Percentiles rank a stretch among this genome's conserved stretches.
Conservation (phyloP, 2,113 vertebrate species). For the Melozone crissalis region DNA sequence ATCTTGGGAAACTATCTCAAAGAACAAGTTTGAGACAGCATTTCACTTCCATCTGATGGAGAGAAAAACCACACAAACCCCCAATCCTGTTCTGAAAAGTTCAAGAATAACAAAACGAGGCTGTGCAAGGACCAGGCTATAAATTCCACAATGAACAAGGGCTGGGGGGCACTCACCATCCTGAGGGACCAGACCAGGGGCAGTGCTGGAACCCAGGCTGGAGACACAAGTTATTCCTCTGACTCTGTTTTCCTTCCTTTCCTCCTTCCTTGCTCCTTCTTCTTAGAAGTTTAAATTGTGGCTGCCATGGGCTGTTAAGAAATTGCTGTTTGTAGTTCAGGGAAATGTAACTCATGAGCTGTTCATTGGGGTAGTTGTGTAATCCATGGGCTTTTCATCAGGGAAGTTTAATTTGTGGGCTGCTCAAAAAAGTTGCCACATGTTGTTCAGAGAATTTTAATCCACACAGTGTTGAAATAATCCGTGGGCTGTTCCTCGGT, state of each 20-base stretch:
- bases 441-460: neutral
- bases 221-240: neutral
- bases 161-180: neutral
- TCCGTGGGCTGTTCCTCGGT: neutral
- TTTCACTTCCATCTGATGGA: neutral
- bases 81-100: neutral
- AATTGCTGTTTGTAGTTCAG: neutral
- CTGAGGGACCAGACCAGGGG: fast-evolving
- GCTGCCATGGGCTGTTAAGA: neutral
- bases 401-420: neutral
- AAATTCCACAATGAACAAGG: neutral
- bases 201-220: neutral
- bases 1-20: neutral
- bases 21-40: neutral
- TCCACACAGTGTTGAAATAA: neutral
- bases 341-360: neutral
- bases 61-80: neutral
- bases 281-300: neutral
- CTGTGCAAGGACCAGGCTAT: neutral
- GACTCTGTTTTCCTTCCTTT: neutral
- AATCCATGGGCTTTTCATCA: neutral
- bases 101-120: neutral
- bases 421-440: neutral
- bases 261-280: neutral
- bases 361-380: neutral